A percentile compares a stretch with the other conserved stretches of the same genome.
Evolutionary conservation across 2,113 vertebrate genomes (phyloP).

Genomic region (Cyanistes caeruleus): DNA sequence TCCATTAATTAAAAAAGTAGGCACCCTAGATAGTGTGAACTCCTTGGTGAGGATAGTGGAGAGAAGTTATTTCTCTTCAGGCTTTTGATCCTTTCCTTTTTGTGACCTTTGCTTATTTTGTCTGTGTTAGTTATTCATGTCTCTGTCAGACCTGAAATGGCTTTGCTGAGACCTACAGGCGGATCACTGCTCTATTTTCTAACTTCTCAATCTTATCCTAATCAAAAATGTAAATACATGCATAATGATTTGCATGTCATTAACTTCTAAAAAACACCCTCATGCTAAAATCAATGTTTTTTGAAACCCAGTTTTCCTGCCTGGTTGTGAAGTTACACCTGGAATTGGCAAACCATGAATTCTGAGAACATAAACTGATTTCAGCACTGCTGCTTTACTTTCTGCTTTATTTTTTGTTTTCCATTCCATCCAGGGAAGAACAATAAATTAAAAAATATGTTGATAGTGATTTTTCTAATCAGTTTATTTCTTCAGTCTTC

Average conservation of each 20-base stretch:
- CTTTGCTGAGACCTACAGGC: background rate
- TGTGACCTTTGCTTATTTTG: constrained; percentile 5
- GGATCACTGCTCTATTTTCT: constrained; percentile 22
- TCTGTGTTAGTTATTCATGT: background rate
- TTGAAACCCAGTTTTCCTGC: constrained; percentile 1
- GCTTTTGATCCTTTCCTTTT: background rate
- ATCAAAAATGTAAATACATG: constrained; percentile 57
- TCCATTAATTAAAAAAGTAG: constrained; percentile 19
- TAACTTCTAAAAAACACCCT: constrained; percentile 21
- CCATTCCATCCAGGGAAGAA: background rate
- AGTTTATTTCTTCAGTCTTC: background rate
- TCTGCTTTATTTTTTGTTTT: background rate
- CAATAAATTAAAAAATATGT: background rate
- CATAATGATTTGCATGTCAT: constrained; percentile 48
- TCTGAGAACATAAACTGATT: background rate
- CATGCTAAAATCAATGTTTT: background rate
- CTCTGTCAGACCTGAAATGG: background rate
- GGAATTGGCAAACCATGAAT: background rate
- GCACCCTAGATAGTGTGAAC: background rate
- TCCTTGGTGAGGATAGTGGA: background rate
- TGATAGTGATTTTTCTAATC: background rate
- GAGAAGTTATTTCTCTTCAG: background rate
- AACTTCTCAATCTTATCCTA: constrained; percentile 16
- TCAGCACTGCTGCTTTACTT: background rate
- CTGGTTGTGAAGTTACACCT: constrained; percentile 35